These are phyloP conservation scores for Takifugu flavidus DNA, from an alignment of 2,113 vertebrate genomes.

Conservation along the genomic window DNA sequence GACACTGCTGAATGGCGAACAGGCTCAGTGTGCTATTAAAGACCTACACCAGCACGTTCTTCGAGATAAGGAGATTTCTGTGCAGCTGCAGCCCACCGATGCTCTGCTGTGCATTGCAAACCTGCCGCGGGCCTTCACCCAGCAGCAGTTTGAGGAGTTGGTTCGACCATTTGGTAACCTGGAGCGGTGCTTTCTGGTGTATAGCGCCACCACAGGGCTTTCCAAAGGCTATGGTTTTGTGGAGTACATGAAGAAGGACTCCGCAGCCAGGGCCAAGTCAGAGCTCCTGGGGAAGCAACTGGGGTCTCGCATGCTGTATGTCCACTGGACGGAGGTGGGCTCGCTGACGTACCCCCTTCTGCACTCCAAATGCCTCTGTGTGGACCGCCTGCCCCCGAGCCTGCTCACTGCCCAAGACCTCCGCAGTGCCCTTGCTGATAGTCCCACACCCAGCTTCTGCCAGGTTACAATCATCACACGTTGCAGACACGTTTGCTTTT, in stretches of 20 bases:
- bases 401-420: conserved; percentile 79
- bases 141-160: conserved; percentile 90
- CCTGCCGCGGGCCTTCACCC: conserved; percentile 82
- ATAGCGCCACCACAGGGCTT: conserved; percentile 79
- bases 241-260: conserved; percentile 97
- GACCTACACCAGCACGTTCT: conserved; percentile 83
- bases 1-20: conserved; percentile 87
- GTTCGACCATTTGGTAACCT: conserved; percentile 91
- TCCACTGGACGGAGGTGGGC: conserved; percentile 91
- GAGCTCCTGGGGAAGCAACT: conserved; percentile 88
- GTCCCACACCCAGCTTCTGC: conserved; percentile 81
- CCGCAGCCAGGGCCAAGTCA: conserved; percentile 86
- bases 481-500: neutral
- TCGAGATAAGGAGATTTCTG: conserved; percentile 84
- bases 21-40: conserved; percentile 84
- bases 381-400: conserved; percentile 81
- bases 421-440: conserved; percentile 66
- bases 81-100: conserved; percentile 90
- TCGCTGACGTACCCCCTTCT: conserved; percentile 81
- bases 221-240: conserved; percentile 94
- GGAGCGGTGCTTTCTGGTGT: conserved; percentile 91
- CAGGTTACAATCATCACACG: conserved; percentile 73
- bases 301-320: conserved; percentile 87
- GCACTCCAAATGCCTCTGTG: conserved; percentile 86
- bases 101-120: conserved; percentile 90